These are phyloP conservation scores for Belonocnema kinseyi DNA, from an alignment of 1,140 invertebrate genomes.

Conservation along the genomic window DNA sequence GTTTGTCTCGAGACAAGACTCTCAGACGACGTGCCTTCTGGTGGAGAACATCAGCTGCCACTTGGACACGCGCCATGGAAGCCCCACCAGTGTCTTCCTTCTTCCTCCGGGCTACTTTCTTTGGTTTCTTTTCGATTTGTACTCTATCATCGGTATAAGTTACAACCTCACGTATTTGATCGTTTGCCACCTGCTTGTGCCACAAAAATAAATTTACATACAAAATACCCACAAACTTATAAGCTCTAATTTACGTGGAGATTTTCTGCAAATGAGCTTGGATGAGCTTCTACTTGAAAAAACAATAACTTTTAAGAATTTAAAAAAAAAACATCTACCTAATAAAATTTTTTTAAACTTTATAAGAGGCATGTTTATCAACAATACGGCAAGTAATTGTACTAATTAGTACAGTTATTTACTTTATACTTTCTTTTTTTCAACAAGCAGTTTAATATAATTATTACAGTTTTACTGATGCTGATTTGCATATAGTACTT, in stretches of 20 bases:
- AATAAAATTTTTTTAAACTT: too few species aligned
- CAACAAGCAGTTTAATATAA: too few species aligned
- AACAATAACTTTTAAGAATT: too few species aligned
- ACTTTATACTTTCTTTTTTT: too few species aligned
- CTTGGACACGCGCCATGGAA: conserved; percentile 70
- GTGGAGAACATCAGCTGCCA: conserved; percentile 63
- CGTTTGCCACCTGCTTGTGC: neutral
- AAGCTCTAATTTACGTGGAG: neutral
- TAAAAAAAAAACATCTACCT: too few species aligned
- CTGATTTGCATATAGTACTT: too few species aligned
- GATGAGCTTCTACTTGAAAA: too few species aligned
- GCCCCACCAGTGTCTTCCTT: conserved; percentile 43
- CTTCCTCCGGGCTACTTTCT: conserved; percentile 36
- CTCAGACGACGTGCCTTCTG: conserved; percentile 60
- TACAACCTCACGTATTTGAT: neutral
- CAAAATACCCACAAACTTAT: neutral
- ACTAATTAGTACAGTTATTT: too few species aligned
- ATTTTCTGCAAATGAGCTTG: too few species aligned
- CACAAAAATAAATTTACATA: neutral
- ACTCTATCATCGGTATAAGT: conserved; percentile 33
- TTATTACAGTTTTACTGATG: too few species aligned
- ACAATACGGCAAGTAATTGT: too few species aligned
- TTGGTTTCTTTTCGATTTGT: conserved; percentile 46
- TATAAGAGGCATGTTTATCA: too few species aligned
- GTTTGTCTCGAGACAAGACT: conserved; percentile 59